Conservation (phyloP, 1,140 invertebrate species). For the Globodera ellingtonae region DNA sequence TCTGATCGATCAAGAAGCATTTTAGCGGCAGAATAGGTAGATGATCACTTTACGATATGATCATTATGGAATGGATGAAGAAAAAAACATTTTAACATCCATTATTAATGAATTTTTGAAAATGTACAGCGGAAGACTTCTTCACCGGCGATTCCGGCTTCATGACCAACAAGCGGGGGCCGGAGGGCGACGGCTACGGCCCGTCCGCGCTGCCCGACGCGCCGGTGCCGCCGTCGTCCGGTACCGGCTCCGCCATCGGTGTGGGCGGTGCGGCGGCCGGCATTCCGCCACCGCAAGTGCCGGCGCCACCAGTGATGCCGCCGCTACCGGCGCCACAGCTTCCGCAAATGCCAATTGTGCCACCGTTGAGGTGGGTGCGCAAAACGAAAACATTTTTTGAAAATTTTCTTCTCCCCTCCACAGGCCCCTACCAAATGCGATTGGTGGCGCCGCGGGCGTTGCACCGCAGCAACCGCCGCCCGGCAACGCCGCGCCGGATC, state of each 20-base stretch:
- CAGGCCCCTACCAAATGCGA: slow-evolving; percentile 21
- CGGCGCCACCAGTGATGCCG: slow-evolving; percentile 5
- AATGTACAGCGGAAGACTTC: slow-evolving; percentile 43
- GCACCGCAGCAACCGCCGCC: slow-evolving; percentile 18
- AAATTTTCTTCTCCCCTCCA: too few relatives aligned
- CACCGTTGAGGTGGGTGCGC: slow-evolving; percentile 17
- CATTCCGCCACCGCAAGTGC: slow-evolving; percentile 43
- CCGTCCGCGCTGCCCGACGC: slow-evolving; percentile 57
- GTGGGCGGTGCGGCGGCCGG: slow-evolving; percentile 60
- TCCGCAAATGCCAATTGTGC: slow-evolving; percentile 14
- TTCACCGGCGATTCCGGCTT: slow-evolving; percentile 64
- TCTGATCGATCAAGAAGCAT: too few relatives aligned
- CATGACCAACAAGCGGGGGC: slow-evolving; percentile 54
- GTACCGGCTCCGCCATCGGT: slow-evolving; percentile 51
- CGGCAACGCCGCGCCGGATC: slow-evolving; percentile 14
- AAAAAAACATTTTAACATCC: too few relatives aligned
- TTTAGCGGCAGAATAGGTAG: too few relatives aligned
- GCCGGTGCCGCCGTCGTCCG: slow-evolving; percentile 43
- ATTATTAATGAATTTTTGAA: too few relatives aligned
- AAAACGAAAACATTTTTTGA: not conserved
- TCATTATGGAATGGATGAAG: too few relatives aligned
- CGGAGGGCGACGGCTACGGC: slow-evolving; percentile 64
- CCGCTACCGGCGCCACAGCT: not conserved
- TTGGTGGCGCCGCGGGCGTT: slow-evolving; percentile 15
- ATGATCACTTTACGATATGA: too few relatives aligned